Percentiles rank a stretch among this genome's conserved stretches.
Evolutionary conservation across 2,888 invertebrate genomes (phyloP).

Genomic region (Acanthosepion pharaonis): DNA sequence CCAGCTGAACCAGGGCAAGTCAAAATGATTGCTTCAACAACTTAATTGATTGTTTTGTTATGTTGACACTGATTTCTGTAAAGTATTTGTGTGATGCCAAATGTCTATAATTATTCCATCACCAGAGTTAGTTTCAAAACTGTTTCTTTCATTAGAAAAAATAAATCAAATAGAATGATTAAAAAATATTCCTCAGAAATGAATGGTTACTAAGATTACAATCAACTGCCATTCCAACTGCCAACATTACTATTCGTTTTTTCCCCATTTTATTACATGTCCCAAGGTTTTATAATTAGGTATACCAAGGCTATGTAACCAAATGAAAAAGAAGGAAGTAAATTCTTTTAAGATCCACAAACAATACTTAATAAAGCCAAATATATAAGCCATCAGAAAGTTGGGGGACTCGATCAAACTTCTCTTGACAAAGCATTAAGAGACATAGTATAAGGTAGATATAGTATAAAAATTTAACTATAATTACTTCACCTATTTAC

Average conservation of each 20-base stretch:
- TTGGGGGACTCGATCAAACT: too few relatives aligned
- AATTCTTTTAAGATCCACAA: neutral
- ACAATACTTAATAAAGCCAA: too few relatives aligned
- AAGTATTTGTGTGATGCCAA: constrained; percentile 18
- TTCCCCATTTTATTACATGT: neutral
- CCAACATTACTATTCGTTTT: neutral
- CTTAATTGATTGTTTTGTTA: neutral
- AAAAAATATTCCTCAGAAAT: neutral
- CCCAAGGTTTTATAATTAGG: neutral
- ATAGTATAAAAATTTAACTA: too few relatives aligned
- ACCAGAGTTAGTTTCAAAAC: neutral
- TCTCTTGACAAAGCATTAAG: too few relatives aligned
- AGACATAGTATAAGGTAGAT: too few relatives aligned
- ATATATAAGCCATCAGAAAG: too few relatives aligned
- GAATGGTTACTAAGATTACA: constrained; percentile 1
- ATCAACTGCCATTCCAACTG: neutral
- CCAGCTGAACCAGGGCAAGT: neutral
- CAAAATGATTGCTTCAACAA: constrained; percentile 18
- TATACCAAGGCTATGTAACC: neutral
- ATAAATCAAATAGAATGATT: neutral
- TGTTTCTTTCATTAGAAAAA: neutral
- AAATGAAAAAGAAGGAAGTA: neutral
- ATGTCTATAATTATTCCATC: constrained; percentile 11
- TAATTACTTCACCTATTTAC: too few relatives aligned
- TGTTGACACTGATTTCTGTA: constrained; percentile 33